These are phyloP conservation scores for Malaclemys terrapin DNA, from an alignment of 2,113 vertebrate genomes.

Conservation along the genomic window DNA sequence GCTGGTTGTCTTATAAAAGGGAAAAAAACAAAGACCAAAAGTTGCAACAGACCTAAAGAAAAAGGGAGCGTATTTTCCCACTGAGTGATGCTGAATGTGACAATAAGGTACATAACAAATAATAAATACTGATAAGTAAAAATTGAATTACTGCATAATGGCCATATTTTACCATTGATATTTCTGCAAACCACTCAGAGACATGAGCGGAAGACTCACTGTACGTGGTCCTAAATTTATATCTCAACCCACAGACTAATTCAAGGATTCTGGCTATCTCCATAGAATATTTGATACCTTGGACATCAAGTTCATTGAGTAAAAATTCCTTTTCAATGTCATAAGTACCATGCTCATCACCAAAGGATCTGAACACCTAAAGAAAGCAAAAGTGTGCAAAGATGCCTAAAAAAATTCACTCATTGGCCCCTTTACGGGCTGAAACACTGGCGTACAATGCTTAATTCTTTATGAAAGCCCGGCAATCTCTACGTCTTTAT, in stretches of 20 bases:
- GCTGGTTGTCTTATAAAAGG: background rate
- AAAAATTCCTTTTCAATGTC: background rate
- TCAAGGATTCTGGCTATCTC: background rate
- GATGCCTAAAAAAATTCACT: background rate
- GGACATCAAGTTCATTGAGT: background rate
- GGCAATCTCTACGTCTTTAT: background rate
- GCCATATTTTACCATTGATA: too few species aligned
- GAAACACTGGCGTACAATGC: background rate
- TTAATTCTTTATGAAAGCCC: background rate
- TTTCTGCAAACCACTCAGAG: background rate
- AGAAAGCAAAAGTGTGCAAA: background rate
- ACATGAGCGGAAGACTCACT: background rate
- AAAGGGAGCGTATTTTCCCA: background rate
- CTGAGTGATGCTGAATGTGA: background rate
- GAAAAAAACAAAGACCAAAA: background rate
- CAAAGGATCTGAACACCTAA: background rate
- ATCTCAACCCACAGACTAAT: background rate
- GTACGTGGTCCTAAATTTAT: background rate
- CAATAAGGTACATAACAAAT: background rate
- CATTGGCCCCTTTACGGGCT: background rate
- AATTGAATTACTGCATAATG: background rate
- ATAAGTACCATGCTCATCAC: background rate
- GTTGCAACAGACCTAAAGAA: background rate
- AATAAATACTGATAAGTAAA: background rate
- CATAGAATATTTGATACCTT: background rate